Base-by-base conservation (phyloP, 2,113 vertebrate genomes). In the Cygnus atratus region DNA sequence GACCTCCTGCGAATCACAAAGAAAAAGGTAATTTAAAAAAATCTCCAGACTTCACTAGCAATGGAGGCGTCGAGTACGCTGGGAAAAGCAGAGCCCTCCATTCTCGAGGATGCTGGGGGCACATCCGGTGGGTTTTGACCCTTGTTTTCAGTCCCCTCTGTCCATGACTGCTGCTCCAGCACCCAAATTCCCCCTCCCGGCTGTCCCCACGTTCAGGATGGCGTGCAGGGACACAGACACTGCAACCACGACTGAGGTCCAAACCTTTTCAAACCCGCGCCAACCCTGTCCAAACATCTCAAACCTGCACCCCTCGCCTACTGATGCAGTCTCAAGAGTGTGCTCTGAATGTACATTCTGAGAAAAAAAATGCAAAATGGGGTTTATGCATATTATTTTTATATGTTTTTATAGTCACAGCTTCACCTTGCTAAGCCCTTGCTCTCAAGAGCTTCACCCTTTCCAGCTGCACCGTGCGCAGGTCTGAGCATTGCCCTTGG, bases 401-500 rank as follows among this genome's bases (percentile, higher is more conserved):
- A 2, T 19, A 37, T 39, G 67, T 43, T 24, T 63, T 61, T 22
- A 39, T 5, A 61, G 6, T 72, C n/a, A 57, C n/a, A 65, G 10
- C 57, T 55, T 85, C 37, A 18, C 33, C 16, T 72, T 33, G 39
- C 52, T 58, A 73, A 62, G 55, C 21, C 31, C 48, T 26, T 76
- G 46, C 5, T 70, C 20, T 11, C 39, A 14, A 43, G 77, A 48
- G 31, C 13, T 19, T 83, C 62, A 68, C 14, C 19, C 44, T 10
- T 26, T 26, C 61, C 24, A n/a, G 35, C 39, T 15, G 11, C 61
- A 63, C 24, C 15, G 11, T 5, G 61, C 15, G 9, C 43, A 28
- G 29, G 21, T 46, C 25, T 31, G 17, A 12, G 19, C 25, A 1
- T 21, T 29, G n/a, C 17, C 15, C 63, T 17, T 0, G 0, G 3